A percentile compares a stretch with the other conserved stretches of the same genome.
phyloP scores from a whole-genome alignment of 1,140 invertebrate species.

The Theocolax elegans region DNA sequence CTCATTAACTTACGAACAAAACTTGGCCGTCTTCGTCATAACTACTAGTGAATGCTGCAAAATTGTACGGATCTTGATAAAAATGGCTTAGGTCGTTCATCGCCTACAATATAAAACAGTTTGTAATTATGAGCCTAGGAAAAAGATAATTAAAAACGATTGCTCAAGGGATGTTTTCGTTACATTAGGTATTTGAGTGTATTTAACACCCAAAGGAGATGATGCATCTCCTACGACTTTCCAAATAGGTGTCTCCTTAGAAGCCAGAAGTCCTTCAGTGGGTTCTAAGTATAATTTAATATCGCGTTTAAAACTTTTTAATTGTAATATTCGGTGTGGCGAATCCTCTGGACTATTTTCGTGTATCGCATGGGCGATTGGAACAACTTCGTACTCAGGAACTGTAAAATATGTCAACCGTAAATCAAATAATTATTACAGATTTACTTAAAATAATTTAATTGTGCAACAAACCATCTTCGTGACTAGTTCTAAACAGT shows the following conservation, averaged over 20 bases:
- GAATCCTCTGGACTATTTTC: slow-evolving; percentile 8
- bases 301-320: slow-evolving; percentile 46
- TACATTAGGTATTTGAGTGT: slow-evolving; percentile 47
- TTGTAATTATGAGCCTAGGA: slow-evolving; percentile 24
- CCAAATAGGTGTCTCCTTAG: slow-evolving; percentile 52
- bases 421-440: not conserved
- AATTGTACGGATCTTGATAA: slow-evolving; percentile 49
- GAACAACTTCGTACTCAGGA: slow-evolving; percentile 53
- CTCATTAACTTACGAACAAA: slow-evolving; percentile 49
- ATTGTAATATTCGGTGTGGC: slow-evolving; percentile 36
- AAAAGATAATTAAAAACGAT: no score
- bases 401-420: slow-evolving; percentile 42
- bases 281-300: slow-evolving; percentile 52
- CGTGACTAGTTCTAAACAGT: slow-evolving; percentile 29
- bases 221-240: slow-evolving; percentile 37
- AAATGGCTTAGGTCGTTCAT: slow-evolving; percentile 32
- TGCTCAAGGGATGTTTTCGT: not conserved
- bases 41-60: slow-evolving; percentile 46
- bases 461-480: slow-evolving; percentile 24
- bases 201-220: slow-evolving; percentile 46
- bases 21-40: slow-evolving; percentile 40
- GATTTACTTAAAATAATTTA: slow-evolving; percentile 11
- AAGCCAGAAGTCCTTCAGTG: slow-evolving; percentile 51
- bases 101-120: slow-evolving; percentile 42
- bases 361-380: slow-evolving; percentile 41